Evolutionary conservation across 2,888 invertebrate genomes (phyloP), one percentile per base, ranked within the genome.

Genomic region (Drosophila cyrtoloma): DNA sequence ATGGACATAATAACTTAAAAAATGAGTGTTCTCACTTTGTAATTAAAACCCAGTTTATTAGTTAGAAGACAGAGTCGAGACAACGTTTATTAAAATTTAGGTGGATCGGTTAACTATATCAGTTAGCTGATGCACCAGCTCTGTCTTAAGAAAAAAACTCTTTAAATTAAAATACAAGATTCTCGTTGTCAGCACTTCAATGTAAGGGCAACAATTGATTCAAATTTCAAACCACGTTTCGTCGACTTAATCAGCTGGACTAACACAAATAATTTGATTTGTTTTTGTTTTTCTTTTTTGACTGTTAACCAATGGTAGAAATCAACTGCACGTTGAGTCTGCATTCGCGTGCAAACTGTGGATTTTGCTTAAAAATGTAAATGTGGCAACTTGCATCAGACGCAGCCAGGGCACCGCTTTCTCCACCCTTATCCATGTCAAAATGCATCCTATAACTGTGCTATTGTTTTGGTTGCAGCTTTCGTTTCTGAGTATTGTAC

Each of bases 191-290:
- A 56, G 60, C 62, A 65, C 57, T 71, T 77, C 50, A 55, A 35
- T 33, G 51, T 26, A 47, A 75, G 50, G 57, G 33, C 52, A 62
- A 65, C 44, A 58, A 73, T 79, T 79, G 70, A 71, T 87, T 79
- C 68, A 79, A 78, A 71, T 90, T 84, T 81, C 75, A 71, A 83
- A 76, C 90, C 90, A 90, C 90, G 91, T 91, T 78, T 76, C 73
- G 69, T 77, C 62, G 83, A 86, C 90, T 91, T 91, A 90, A 90
- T 91, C 91, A 90, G 79, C 63, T 74, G 37, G 56, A 32, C 58
- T 60, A 61, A 53, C 50, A 50, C 58, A 75, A 39, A 52, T 39
- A 44, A 37, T 35, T 33, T 61, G 28, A 47, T 42, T 55, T 33
- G n/a, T 30, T 50, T 42, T 60, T n/a, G 22, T 9, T n/a, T 39